Base-by-base conservation (phyloP, 2,888 invertebrate species). In the Melikaiella ostensackeni region DNA sequence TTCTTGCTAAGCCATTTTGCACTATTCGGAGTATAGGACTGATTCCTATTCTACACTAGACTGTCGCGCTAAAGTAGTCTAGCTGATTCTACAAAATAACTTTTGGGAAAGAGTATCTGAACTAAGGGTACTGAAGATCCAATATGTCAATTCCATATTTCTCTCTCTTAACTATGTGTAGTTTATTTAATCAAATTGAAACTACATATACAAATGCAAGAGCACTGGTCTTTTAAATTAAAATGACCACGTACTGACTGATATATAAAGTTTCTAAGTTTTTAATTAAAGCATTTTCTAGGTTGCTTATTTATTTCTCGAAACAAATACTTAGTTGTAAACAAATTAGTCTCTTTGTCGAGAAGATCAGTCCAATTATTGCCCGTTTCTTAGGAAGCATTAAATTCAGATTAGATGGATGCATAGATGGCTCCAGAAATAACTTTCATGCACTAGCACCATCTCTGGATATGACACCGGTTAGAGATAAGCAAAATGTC, bases 381-480 rank as follows among this genome's bases (percentile, higher is more conserved):
- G 50, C n/a, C 50, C n/a, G n/a, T n/a, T 50, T 50, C 16, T 50
- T 50, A n/a, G 50, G 50, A 50, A 50, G 50, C 50, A n/a, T 50
- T 50, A 8, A 50, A 50, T n/a, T 50, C n/a, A 50, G 9, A 50
- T 50, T 50, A 46, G 50, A 50, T 7, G 6, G 5, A 46, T n/a
- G 50, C 19, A 38, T 38, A 38, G 3, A 42, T 42, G 42, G 42
- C 13, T 42, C 42, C 3, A 13, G 42, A 42, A 42, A 42, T 42
- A 13, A 42, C 42, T 42, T 42, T 38, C 38, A 13, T 13, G 38
- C 38, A 38, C 38, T 38, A 38, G 38, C 38, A 11, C 11, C 38
- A 13, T 38, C 38, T 38, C 38, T 38, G 38, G 38, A 38, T 38
- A 33, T 7, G 33, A 33, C 33, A 38, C 38, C 13, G 13, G 2